Conservation (phyloP, 1,140 invertebrate genomes). For the Zaprionus lachaisei region DNA sequence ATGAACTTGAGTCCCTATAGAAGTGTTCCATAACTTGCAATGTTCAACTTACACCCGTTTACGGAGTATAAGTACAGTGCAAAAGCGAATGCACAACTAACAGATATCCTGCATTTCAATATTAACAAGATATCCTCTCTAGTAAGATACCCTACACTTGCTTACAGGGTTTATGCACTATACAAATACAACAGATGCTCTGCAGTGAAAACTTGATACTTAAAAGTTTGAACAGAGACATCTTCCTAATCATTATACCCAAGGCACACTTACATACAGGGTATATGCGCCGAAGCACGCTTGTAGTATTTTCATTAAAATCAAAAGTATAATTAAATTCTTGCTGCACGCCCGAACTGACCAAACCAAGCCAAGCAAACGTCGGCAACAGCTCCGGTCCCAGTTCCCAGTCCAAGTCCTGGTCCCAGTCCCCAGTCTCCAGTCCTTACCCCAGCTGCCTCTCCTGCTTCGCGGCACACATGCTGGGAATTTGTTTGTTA, state of each 20-base stretch:
- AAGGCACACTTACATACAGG: neutral
- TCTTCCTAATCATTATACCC: neutral
- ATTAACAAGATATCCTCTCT: no score
- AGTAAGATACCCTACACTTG: no score
- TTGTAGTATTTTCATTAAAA: slow-evolving; percentile 67
- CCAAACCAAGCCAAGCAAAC: slow-evolving; percentile 20
- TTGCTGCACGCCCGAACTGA: slow-evolving; percentile 42
- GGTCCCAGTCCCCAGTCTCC: neutral
- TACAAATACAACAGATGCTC: no score
- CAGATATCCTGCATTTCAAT: no score
- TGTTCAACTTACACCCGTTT: no score
- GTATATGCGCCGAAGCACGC: slow-evolving; percentile 10
- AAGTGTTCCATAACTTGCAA: no score
- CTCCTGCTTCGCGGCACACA: slow-evolving; percentile 34
- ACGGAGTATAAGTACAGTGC: no score
- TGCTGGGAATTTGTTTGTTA: slow-evolving; percentile 72
- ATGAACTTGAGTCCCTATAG: no score
- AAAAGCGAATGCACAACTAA: no score
- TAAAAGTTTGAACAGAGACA: no score
- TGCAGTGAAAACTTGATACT: no score
- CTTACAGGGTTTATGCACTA: no score
- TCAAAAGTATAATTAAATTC: slow-evolving; percentile 74
- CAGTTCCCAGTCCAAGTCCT: neutral
- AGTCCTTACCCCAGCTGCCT: neutral
- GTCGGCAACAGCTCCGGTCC: slow-evolving; percentile 3